These are phyloP conservation scores for Lithophane leautieri DNA, from an alignment of 2,888 invertebrate genomes.

Conservation along the genomic window DNA sequence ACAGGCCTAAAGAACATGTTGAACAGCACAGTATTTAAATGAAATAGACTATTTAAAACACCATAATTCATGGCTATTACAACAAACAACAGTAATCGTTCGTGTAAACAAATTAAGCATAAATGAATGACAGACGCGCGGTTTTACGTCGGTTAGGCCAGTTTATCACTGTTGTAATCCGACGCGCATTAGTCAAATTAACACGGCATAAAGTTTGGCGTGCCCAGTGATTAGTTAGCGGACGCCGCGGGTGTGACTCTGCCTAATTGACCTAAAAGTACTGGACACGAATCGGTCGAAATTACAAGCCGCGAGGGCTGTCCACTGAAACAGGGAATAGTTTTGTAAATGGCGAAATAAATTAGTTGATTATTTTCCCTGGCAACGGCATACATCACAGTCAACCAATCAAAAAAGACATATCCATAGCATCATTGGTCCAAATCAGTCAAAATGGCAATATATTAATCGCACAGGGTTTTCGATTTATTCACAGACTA, in stretches of 20 bases:
- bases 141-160: conserved; percentile 75
- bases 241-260: conserved; percentile 85
- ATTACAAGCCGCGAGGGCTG: conserved; percentile 84
- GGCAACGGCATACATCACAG: no score
- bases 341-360: background rate
- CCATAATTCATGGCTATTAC: conserved; percentile 51
- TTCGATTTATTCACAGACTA: background rate
- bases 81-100: conserved; percentile 69
- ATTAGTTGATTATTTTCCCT: background rate
- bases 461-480: background rate
- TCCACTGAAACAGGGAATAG: conserved; percentile 43
- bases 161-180: conserved; percentile 84
- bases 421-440: background rate
- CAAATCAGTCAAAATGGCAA: background rate
- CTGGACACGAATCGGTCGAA: conserved; percentile 89
- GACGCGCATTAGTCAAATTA: conserved; percentile 90
- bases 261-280: conserved; percentile 91
- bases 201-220: conserved; percentile 89
- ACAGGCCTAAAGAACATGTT: background rate
- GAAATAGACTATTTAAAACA: conserved; percentile 38
- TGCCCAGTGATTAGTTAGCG: conserved; percentile 87
- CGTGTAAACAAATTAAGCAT: conserved; percentile 76
- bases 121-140: conserved; percentile 78
- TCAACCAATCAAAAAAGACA: background rate
- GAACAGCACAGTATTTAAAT: conserved; percentile 19